phyloP scores from a whole-genome alignment of 1,140 invertebrate species.

The Sitobion miscanthi region DNA sequence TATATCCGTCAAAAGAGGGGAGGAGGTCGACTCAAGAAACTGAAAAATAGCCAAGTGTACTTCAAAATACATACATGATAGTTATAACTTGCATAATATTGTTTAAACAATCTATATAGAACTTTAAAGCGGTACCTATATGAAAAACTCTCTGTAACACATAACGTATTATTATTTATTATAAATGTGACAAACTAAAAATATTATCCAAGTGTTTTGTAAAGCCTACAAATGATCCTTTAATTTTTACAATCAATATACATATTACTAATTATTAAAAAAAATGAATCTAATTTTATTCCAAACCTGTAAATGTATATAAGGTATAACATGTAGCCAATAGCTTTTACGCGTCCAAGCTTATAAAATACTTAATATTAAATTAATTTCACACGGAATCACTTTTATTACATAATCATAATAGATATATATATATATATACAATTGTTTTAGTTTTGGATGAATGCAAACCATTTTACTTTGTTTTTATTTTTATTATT shows the following conservation, averaged over 20 bases:
- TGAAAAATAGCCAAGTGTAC: conserved; percentile 28
- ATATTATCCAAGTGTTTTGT: conserved; percentile 8
- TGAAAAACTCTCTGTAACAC: neutral
- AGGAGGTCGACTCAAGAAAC: conserved; percentile 19
- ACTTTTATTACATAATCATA: neutral
- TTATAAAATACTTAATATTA: neutral
- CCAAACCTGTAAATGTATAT: neutral
- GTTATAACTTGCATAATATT: conserved; percentile 37
- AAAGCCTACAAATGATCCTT: neutral
- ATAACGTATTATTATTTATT: neutral
- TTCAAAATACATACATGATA: neutral
- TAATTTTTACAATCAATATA: neutral
- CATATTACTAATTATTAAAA: neutral
- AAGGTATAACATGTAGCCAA: neutral
- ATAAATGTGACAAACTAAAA: conserved; percentile 27
- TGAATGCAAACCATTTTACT: neutral
- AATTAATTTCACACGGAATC: neutral
- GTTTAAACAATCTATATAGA: neutral
- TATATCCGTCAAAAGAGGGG: neutral
- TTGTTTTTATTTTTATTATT: neutral
- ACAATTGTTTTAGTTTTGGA: neutral
- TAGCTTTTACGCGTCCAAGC: neutral
- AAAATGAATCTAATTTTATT: neutral
- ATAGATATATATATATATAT: no score
- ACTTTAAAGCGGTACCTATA: neutral